Evolutionary conservation across 2,888 invertebrate genomes (phyloP), one percentile per base, ranked within the genome.

Genomic region (Helobdella robusta): DNA sequence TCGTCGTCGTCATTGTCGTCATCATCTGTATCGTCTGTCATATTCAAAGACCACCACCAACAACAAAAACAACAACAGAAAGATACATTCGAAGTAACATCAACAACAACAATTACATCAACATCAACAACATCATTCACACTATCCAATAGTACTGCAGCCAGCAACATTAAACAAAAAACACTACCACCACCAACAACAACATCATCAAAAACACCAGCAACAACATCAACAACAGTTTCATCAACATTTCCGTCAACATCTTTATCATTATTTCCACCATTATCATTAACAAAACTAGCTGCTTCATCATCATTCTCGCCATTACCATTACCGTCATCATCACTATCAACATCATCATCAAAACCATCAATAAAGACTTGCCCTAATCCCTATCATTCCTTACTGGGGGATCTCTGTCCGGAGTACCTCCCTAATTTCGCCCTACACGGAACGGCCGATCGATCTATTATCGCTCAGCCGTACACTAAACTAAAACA

Each of bases 391-490:
- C 79, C 80, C 72, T 79, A 79, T 0, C 75, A 77, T 61, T 79
- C 79, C 15, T 69, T 80, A 36, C 68, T 80, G 59, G 79, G 77
- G 2, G 78, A 77, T 25, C 75, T 73, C 66, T 73, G 76, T 18
- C 75, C 76, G 59, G 78, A 77, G 70, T 80, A 79, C 71, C 72
- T 79, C 69, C 75, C 78, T 1, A 79, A 80, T 69, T 81, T 81
- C 73, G 79, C 79, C 20, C 73, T 81, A 2, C 80, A 80, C 68
- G 80, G 80, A 0, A 77, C 80, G 0, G 75, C 74, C 11, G 78
- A 79, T 59, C 54, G 66, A 11, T 59, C 58, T 2, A 20, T 66
- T 25, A 48, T 66, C 18, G 70, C 70, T 18, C 68, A 75, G 34
- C 76, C 73, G 66, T 72, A 74, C 32, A 70, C 71, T 6, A 75